phyloP scores from a whole-genome alignment of 92 coral and sea anemone genomes.

The Porites lobata region DNA sequence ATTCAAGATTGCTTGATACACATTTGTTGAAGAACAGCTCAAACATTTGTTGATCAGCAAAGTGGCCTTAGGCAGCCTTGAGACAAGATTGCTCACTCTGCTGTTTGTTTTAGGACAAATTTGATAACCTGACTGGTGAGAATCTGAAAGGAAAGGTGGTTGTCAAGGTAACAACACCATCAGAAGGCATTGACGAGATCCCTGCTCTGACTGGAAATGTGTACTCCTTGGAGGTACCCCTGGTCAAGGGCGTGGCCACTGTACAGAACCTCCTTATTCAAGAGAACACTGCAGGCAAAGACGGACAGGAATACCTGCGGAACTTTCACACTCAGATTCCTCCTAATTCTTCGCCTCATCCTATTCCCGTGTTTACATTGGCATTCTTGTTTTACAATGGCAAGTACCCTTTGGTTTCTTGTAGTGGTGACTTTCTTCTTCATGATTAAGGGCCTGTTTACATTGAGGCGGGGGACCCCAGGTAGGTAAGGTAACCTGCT shows the following conservation, averaged over 20 bases:
- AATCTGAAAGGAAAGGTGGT: constrained; percentile 82
- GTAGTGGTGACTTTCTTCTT: background rate
- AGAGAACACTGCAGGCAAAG: constrained; percentile 95
- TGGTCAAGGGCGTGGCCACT: constrained; percentile 88
- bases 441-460: too few species aligned
- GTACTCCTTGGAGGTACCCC: constrained; percentile 72
- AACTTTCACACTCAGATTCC: constrained; percentile 86
- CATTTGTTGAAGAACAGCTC: too few species aligned
- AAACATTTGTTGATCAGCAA: too few species aligned
- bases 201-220: constrained; percentile 86
- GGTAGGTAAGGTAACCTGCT: too few species aligned
- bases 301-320: constrained; percentile 93
- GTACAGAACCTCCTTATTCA: constrained; percentile 85
- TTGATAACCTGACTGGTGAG: constrained; percentile 93
- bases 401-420: constrained; percentile 29
- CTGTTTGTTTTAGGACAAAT: constrained; percentile 82
- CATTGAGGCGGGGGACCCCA: too few species aligned
- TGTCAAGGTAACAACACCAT: constrained; percentile 72
- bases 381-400: constrained; percentile 97
- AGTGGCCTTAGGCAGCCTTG: too few species aligned
- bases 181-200: constrained; percentile 90
- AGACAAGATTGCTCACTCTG: too few species aligned
- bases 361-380: constrained; percentile 89
- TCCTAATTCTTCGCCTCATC: constrained; percentile 82
- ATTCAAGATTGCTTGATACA: too few species aligned